These are phyloP conservation scores for Mormyrus iriodes DNA, from an alignment of 2,113 vertebrate species.

Conservation along the genomic window DNA sequence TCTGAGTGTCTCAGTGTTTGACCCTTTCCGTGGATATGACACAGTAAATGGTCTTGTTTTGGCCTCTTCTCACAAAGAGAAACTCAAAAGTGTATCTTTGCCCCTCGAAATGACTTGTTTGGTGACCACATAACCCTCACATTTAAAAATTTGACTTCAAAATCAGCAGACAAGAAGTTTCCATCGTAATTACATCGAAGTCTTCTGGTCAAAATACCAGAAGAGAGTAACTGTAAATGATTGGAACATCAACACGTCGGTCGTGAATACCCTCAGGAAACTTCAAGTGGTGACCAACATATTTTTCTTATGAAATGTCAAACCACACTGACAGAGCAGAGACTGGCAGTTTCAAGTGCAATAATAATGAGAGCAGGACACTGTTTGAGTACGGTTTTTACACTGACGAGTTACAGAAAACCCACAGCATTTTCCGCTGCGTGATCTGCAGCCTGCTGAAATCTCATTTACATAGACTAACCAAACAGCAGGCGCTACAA, in stretches of 20 bases:
- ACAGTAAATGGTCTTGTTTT: neutral
- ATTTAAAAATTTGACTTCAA: neutral
- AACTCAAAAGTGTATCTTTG: neutral
- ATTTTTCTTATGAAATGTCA: slow-evolving; percentile 18
- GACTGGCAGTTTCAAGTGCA: slow-evolving; percentile 7
- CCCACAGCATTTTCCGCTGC: slow-evolving; percentile 8
- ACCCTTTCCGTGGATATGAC: neutral
- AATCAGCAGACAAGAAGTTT: neutral
- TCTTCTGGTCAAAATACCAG: neutral
- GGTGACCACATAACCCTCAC: neutral
- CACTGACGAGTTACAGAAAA: slow-evolving; percentile 4
- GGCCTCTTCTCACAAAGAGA: neutral
- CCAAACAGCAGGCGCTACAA: neutral
- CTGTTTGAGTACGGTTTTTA: neutral
- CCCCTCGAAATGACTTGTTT: neutral
- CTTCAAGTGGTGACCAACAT: slow-evolving; percentile 8
- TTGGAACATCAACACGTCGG: neutral
- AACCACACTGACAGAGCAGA: slow-evolving; percentile 10
- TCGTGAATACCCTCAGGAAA: neutral
- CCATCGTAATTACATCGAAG: neutral
- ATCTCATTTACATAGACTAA: slow-evolving; percentile 4
- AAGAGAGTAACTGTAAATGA: slow-evolving; percentile 3
- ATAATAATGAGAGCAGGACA: slow-evolving; percentile 14
- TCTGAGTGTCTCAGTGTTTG: neutral
- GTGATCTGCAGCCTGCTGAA: neutral